phyloP scores from a whole-genome alignment of 2,888 invertebrate species.

The Limenitis camilla region DNA sequence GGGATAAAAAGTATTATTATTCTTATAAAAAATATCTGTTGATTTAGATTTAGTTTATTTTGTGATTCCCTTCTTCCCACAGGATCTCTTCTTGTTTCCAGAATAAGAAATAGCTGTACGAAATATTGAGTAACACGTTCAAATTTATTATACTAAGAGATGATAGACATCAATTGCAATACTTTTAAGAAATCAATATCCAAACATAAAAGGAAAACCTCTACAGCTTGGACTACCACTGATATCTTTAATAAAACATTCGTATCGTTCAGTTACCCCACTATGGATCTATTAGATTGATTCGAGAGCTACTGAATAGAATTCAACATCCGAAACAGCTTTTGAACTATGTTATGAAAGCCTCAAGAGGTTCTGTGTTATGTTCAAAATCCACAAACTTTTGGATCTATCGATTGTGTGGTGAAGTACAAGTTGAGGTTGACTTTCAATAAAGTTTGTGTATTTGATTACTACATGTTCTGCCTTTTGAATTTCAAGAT shows the following conservation, averaged over 20 bases:
- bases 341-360: slow-evolving; percentile 25
- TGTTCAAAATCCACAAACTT: slow-evolving; percentile 47
- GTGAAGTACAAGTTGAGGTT: slow-evolving; percentile 53
- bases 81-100: too few species aligned
- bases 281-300: slow-evolving; percentile 33
- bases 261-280: neutral
- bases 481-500: too few species aligned
- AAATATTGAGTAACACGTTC: too few species aligned
- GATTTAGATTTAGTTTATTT: too few species aligned
- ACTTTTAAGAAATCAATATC: too few species aligned
- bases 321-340: slow-evolving; percentile 14
- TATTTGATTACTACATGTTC: slow-evolving; percentile 38
- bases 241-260: neutral
- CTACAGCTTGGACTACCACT: neutral
- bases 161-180: too few species aligned
- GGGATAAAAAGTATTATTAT: too few species aligned
- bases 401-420: slow-evolving; percentile 57
- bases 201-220: neutral
- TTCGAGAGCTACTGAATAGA: slow-evolving; percentile 32
- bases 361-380: slow-evolving; percentile 31
- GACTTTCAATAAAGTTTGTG: slow-evolving; percentile 46
- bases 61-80: too few species aligned
- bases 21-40: too few species aligned
- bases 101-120: too few species aligned
- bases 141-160: too few species aligned